phyloP scores from a whole-genome alignment of 1,140 invertebrate species.

The Drosophila lini region DNA sequence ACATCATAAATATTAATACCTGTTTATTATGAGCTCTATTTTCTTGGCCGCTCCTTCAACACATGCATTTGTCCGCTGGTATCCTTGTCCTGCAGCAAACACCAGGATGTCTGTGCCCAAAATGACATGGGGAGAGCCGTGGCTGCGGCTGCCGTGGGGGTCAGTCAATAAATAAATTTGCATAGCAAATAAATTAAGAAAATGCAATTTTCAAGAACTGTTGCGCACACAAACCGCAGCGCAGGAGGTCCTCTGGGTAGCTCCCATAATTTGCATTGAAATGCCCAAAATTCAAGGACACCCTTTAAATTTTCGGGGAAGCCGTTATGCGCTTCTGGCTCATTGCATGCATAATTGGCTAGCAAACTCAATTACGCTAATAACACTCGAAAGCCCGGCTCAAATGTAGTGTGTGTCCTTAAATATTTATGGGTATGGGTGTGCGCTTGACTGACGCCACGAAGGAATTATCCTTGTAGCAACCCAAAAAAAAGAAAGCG shows the following conservation, averaged over 20 bases:
- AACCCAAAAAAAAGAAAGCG: slow-evolving; percentile 47
- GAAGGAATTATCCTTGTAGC: slow-evolving; percentile 42
- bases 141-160: slow-evolving; percentile 3
- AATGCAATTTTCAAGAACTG: slow-evolving; percentile 81
- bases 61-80: slow-evolving; percentile 3
- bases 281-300: slow-evolving; percentile 48
- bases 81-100: slow-evolving; percentile 3
- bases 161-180: slow-evolving; percentile 81
- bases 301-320: slow-evolving; percentile 31
- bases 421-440: slow-evolving; percentile 47
- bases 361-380: slow-evolving; percentile 63
- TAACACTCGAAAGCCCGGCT: slow-evolving; percentile 54
- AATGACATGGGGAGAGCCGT: slow-evolving; percentile 14
- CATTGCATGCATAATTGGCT: slow-evolving; percentile 54
- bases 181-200: slow-evolving; percentile 82
- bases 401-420: slow-evolving; percentile 43
- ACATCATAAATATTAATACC: too few species aligned
- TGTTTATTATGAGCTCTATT: not conserved
- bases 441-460: slow-evolving; percentile 43
- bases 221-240: slow-evolving; percentile 25
- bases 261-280: slow-evolving; percentile 19
- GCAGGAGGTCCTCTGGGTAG: not conserved
- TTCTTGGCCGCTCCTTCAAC: not conserved
- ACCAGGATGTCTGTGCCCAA: slow-evolving; percentile 28
- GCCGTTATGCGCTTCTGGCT: slow-evolving; percentile 6